Percentiles rank a stretch among this genome's conserved stretches.
Conservation (phyloP, 2,888 invertebrate species). For the Trilocha varians region DNA sequence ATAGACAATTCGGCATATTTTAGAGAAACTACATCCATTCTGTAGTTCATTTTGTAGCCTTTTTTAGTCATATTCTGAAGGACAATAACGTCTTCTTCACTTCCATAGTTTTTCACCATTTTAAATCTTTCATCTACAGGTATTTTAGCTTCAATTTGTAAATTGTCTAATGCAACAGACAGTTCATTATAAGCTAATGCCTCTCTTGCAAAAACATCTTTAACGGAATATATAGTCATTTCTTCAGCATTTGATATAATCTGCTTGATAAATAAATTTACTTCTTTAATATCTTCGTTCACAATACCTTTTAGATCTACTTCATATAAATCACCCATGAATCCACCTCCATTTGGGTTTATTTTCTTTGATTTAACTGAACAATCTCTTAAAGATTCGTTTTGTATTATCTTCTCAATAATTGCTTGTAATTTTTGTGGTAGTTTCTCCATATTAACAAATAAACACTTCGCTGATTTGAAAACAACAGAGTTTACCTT, state of each 20-base stretch:
- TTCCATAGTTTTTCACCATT: slow-evolving; percentile 30
- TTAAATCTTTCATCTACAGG: slow-evolving; percentile 29
- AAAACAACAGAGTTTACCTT: no score
- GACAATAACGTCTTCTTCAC: slow-evolving; percentile 26
- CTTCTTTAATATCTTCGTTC: slow-evolving; percentile 15
- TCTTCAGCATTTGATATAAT: slow-evolving; percentile 21
- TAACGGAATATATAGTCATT: slow-evolving; percentile 25
- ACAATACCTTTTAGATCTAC: slow-evolving; percentile 28
- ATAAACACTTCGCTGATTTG: not conserved
- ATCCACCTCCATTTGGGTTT: slow-evolving; percentile 28
- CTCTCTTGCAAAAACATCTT: slow-evolving; percentile 31
- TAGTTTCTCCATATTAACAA: slow-evolving; percentile 6
- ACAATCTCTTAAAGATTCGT: slow-evolving; percentile 19
- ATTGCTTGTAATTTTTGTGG: slow-evolving; percentile 10
- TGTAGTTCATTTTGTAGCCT: slow-evolving; percentile 29
- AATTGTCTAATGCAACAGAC: slow-evolving; percentile 22
- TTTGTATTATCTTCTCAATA: slow-evolving; percentile 17
- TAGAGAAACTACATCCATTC: slow-evolving; percentile 30
- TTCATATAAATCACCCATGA: slow-evolving; percentile 30
- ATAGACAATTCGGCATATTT: slow-evolving; percentile 34
- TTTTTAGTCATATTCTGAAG: slow-evolving; percentile 35
- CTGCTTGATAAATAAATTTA: slow-evolving; percentile 38
- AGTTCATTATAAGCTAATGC: slow-evolving; percentile 35
- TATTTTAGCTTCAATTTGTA: slow-evolving; percentile 32
- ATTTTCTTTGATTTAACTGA: slow-evolving; percentile 19